Evolutionary conservation across 2,113 vertebrate species (phyloP), one percentile per base, ranked within the genome.

Genomic region (Osmerus mordax): DNA sequence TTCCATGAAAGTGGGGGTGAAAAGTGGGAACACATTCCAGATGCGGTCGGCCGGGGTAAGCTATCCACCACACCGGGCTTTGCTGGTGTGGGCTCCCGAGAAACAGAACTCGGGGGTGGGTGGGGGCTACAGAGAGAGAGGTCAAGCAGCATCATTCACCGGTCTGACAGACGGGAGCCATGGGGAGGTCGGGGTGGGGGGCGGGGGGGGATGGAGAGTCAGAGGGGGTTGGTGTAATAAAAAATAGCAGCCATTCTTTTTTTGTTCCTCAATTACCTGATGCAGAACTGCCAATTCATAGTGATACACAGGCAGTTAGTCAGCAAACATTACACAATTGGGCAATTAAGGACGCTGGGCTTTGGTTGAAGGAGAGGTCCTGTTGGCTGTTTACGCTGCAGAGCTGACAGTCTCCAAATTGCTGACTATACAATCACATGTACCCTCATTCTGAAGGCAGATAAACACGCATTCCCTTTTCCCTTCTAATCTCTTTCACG

Each of bases 1-100:
- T 71, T 77, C 86, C 86, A 90, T 90, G 86, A 88, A 88, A 79
- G 81, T 14, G 78, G 68, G 79, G 68, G 80, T 47, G 41, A 47
- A 82, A 83, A 84, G 82, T 73, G 76, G 74, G 83, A 89, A 90
- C 81, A 81, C 3, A 78, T 89, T 90, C 89, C 87, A 90, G 89
- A 90, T 90, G 87, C 83, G 25, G 41, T 15, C 60, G 81, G 71
- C n/a, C 16, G 61, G 21, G 75, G 69, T 21, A 77, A 82, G n/a
- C 63, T 29, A 65, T 65, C 63, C 63, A 23, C 18, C 63, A 65
- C 63, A 65, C 63, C 21, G 12, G 3, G 14, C 23, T 25, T 14
- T 29, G 60, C 21, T 4, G 28, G 28, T 14, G 60, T 25, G 14
- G 25, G 60, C 41, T 47, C 41, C 41, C 41, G 41, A 47, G 41